phyloP scores from a whole-genome alignment of 2,113 vertebrate genomes.

The Heteronetta atricapilla region DNA sequence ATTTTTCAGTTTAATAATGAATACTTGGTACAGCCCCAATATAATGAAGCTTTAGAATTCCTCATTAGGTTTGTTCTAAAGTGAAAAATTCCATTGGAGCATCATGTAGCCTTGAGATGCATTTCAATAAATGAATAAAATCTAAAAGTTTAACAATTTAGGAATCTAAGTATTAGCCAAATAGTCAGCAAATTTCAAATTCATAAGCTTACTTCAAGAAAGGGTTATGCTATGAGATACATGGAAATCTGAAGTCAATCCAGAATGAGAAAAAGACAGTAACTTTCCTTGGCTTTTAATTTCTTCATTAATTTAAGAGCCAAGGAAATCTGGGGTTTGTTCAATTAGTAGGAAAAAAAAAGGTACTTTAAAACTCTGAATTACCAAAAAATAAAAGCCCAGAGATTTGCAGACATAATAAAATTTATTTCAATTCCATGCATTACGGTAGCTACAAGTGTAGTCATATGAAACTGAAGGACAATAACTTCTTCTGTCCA shows the following conservation, averaged over 20 bases:
- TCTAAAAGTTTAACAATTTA: not conserved
- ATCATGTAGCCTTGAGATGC: not conserved
- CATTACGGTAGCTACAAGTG: conserved; percentile 75
- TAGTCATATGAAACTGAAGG: conserved; percentile 74
- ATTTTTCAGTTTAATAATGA: not conserved
- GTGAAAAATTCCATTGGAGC: not conserved
- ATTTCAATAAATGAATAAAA: not conserved
- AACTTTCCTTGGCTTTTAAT: conserved; percentile 48
- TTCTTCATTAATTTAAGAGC: conserved; percentile 34
- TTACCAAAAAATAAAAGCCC: conserved; percentile 74
- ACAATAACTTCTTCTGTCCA: conserved; percentile 73
- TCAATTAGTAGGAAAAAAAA: conserved; percentile 12
- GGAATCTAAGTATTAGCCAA: not conserved
- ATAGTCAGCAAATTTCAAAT: conserved; percentile 10
- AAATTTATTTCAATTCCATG: conserved; percentile 82
- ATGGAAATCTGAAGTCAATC: conserved; percentile 19
- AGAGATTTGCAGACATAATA: conserved; percentile 78
- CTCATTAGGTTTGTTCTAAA: not conserved
- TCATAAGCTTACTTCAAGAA: conserved; percentile 16
- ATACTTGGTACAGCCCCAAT: not conserved
- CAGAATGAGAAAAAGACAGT: conserved; percentile 19
- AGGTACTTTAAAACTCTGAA: conserved; percentile 28
- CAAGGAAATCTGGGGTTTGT: conserved; percentile 50
- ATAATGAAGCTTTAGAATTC: not conserved
- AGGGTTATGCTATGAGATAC: not conserved